phyloP scores from a whole-genome alignment of 2,113 vertebrate genomes.

The Chrysochloris asiatica region DNA sequence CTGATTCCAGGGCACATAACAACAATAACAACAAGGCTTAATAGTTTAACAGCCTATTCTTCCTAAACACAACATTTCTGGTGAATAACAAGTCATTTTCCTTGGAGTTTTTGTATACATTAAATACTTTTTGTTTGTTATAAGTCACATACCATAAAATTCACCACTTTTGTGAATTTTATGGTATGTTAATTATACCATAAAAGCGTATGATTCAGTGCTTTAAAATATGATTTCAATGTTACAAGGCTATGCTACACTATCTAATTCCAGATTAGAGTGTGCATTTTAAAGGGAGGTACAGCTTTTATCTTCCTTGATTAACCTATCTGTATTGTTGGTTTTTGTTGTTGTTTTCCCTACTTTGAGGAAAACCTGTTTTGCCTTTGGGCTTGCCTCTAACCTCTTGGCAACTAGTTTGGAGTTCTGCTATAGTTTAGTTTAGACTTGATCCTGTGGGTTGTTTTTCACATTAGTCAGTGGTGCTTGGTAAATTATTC shows the following conservation, averaged over 20 bases:
- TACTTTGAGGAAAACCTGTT: not conserved
- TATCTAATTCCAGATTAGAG: not conserved
- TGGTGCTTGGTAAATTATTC: not conserved
- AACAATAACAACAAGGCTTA: too few relatives aligned
- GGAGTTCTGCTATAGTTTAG: not conserved
- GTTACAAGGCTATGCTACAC: not conserved
- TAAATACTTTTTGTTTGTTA: too few relatives aligned
- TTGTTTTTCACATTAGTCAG: not conserved
- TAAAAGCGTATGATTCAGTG: too few relatives aligned
- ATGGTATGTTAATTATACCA: not conserved
- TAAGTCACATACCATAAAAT: not conserved
- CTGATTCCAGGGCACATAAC: too few relatives aligned
- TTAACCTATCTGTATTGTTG: not conserved
- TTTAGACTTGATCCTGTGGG: not conserved
- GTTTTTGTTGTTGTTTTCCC: slow-evolving; percentile 11
- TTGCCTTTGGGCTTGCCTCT: slow-evolving; percentile 8
- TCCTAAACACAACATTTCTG: slow-evolving; percentile 16
- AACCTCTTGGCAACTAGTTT: not conserved
- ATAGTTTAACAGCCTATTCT: slow-evolving; percentile 22
- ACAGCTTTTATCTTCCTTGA: not conserved
- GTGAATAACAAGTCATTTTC: slow-evolving; percentile 10
- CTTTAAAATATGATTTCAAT: not conserved
- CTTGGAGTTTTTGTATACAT: not conserved
- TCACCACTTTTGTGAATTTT: too few relatives aligned
- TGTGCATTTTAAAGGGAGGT: slow-evolving; percentile 33